A percentile compares a stretch with the other conserved stretches of the same genome.
Evolutionary conservation across 2,797 vertebrate genomes (phyloP).

Genomic region (Lutjanus argentimaculatus): DNA sequence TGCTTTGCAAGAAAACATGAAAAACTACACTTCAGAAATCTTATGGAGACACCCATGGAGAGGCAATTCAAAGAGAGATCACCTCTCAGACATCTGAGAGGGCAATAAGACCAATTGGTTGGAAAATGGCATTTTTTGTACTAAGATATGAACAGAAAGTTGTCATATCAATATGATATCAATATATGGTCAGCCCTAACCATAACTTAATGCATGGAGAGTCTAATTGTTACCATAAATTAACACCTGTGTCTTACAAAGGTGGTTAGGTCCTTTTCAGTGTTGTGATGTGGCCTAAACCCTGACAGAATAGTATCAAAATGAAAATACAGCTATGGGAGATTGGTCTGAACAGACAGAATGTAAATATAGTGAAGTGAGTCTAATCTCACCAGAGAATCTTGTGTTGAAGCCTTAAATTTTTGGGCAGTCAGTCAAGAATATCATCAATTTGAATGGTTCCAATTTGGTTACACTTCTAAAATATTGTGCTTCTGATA

Average conservation of each 20-base stretch:
- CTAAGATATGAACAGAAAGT: neutral
- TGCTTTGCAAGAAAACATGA: slow-evolving; percentile 3
- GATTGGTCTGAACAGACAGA: neutral
- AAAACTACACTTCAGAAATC: neutral
- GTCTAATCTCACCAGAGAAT: neutral
- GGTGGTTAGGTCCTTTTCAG: neutral
- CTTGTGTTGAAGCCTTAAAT: neutral
- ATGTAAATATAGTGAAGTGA: neutral
- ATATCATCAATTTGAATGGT: neutral
- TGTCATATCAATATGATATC: neutral
- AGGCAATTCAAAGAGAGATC: neutral
- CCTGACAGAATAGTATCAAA: neutral
- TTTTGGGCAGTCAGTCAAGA: neutral
- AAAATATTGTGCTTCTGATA: neutral
- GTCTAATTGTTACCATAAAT: neutral
- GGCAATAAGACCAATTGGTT: neutral
- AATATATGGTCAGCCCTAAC: too few species aligned
- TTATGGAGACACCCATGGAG: neutral
- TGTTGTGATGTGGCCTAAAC: neutral
- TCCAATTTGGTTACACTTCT: neutral
- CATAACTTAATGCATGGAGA: neutral
- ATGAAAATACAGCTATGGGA: neutral
- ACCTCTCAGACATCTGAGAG: neutral
- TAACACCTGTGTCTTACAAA: neutral
- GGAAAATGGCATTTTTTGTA: neutral